Evolutionary conservation across 2,797 vertebrate genomes (phyloP), one percentile per base, ranked within the genome.

Genomic region (Hyperoplus immaculatus): DNA sequence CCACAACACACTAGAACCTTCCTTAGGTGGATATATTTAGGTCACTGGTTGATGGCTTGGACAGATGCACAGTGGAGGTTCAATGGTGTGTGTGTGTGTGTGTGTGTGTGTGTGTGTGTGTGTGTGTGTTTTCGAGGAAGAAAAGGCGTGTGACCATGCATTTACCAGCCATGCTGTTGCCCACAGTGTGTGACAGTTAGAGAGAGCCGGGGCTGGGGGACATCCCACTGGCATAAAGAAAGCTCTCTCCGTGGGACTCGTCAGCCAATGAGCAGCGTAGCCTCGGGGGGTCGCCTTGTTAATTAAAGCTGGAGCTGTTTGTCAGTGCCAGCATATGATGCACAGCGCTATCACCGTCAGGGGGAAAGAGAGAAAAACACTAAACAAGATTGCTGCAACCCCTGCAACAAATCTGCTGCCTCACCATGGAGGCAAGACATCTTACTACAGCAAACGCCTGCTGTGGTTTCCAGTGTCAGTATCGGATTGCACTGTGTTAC

Each of bases 221-320:
- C 56, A n/a, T 88, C 91, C 91, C 87, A 80, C 82, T 60, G 87
- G 87, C 86, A 85, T 92, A 87, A 88, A 87, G 86, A 90, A 90
- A 91, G 77, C 88, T 86, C 88, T 90, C 89, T 91, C 88, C 45
- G 5, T 75, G 87, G 89, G 85, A 90, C 57, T 77, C 75, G 64
- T 89, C 83, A 89, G 86, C 85, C 88, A 90, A 85, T 82, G 87
- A 89, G 82, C 81, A 82, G 77, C 36, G 12, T 1, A 61, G 72
- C 81, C 89, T 87, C 80, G 4, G 70, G 89, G 88, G 87, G 86
- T 76, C 56, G 82, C 80, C 84, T 87, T 86, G 89, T 93, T 93
- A 92, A 93, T 94, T 94, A 93, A 92, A 92, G 82, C 87, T 43
- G 42, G 84, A 86, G 87, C 86, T 91, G 89, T 92, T 94, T 93